These are phyloP conservation scores for Agrypnia vestita DNA, from an alignment of 1,140 invertebrate species.

Conservation along the genomic window DNA sequence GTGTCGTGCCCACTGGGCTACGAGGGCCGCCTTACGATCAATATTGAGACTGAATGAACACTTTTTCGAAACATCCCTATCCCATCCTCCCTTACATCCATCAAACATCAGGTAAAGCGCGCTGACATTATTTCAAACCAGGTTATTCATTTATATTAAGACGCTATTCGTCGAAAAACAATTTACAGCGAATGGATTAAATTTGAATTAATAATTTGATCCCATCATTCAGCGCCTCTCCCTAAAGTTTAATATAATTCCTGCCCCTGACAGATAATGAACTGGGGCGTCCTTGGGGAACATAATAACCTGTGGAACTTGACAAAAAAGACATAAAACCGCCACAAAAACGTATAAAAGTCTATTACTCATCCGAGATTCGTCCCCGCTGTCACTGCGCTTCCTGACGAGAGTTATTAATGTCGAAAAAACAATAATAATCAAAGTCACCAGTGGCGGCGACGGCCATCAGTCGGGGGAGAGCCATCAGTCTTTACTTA, in stretches of 20 bases:
- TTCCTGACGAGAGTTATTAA: conserved; percentile 40
- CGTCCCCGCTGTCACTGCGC: conserved; percentile 35
- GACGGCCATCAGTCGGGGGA: conserved; percentile 14
- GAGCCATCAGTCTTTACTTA: conserved; percentile 51
- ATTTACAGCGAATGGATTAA: neutral
- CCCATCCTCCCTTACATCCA: too few relatives aligned
- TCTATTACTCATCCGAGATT: conserved; percentile 47
- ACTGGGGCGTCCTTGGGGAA: conserved; percentile 15
- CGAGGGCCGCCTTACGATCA: too few relatives aligned
- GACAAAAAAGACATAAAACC: conserved; percentile 30
- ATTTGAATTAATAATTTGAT: neutral
- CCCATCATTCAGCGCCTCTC: neutral
- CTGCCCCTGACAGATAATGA: conserved; percentile 34
- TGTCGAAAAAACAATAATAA: conserved; percentile 52
- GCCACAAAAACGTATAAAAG: conserved; percentile 33
- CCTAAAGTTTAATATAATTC: conserved; percentile 1
- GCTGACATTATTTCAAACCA: too few relatives aligned
- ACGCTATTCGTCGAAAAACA: too few relatives aligned
- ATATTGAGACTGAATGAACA: too few relatives aligned
- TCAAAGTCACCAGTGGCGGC: conserved; percentile 44
- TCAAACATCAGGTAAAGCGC: too few relatives aligned
- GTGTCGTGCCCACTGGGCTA: too few relatives aligned
- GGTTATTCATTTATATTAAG: too few relatives aligned
- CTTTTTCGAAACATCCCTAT: too few relatives aligned
- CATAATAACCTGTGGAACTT: conserved; percentile 36